Conservation (phyloP, 2,113 vertebrate species). For the Phrynosoma blainvillii region DNA sequence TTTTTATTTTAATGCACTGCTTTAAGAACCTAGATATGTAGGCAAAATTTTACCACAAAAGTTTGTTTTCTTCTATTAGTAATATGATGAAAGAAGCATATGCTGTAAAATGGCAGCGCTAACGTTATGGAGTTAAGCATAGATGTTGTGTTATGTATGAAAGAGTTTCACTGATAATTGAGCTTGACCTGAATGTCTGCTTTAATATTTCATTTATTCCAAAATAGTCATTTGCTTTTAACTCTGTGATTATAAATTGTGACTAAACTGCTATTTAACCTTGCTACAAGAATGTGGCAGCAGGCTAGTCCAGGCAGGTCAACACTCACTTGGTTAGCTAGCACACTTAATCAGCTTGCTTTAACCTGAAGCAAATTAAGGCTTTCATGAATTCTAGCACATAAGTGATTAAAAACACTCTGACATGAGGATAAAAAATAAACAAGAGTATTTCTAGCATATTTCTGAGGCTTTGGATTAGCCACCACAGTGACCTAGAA, state of each 20-base stretch:
- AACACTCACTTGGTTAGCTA: constrained; percentile 75
- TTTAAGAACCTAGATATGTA: constrained; percentile 27
- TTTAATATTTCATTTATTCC: constrained; percentile 72
- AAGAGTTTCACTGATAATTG: constrained; percentile 73
- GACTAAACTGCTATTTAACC: constrained; percentile 84
- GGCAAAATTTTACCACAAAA: constrained; percentile 55
- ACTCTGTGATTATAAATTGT: constrained; percentile 60
- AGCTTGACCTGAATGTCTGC: constrained; percentile 69
- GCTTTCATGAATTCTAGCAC: constrained; percentile 73
- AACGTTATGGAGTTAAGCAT: constrained; percentile 45
- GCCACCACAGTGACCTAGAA: constrained; percentile 7
- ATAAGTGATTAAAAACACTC: constrained; percentile 67
- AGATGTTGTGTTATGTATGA: constrained; percentile 63
- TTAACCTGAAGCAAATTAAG: constrained; percentile 80
- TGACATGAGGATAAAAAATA: constrained; percentile 70
- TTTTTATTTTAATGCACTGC: neutral
- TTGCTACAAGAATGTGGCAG: constrained; percentile 76
- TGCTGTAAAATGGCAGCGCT: constrained; percentile 46
- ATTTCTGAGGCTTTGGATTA: constrained; percentile 52
- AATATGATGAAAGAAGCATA: constrained; percentile 54
- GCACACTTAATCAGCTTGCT: constrained; percentile 80
- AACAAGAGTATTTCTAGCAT: constrained; percentile 66
- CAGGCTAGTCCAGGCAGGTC: constrained; percentile 82
- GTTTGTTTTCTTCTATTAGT: constrained; percentile 61
- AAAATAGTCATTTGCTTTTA: constrained; percentile 76